Conservation (phyloP, 2,888 invertebrate species). For the Troides oblongomaculatus region DNA sequence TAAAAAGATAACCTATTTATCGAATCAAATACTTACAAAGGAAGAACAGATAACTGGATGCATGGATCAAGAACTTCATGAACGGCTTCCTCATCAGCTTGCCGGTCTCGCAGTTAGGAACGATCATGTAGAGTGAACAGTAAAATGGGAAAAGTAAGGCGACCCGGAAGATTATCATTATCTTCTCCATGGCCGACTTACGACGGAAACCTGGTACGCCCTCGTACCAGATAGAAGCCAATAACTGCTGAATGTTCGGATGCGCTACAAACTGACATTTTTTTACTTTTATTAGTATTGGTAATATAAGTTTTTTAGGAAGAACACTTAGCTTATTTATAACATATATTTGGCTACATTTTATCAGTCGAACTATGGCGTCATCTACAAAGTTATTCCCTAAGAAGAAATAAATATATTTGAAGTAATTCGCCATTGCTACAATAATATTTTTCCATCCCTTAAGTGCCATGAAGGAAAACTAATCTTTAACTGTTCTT, state of each 20-base stretch:
- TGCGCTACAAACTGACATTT: constrained; percentile 91
- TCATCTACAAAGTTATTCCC: too few relatives aligned
- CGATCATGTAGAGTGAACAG: constrained; percentile 90
- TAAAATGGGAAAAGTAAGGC: constrained; percentile 93
- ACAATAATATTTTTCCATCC: too few relatives aligned
- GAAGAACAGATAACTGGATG: constrained; percentile 96
- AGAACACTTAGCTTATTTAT: too few relatives aligned
- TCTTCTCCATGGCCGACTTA: constrained; percentile 86
- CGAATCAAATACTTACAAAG: constrained; percentile 84
- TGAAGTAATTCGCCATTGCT: too few relatives aligned
- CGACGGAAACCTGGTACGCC: constrained; percentile 96
- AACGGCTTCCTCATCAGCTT: constrained; percentile 95
- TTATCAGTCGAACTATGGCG: too few relatives aligned
- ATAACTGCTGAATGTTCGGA: constrained; percentile 94
- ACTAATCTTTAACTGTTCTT: too few relatives aligned
- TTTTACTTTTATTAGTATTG: not conserved
- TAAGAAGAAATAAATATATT: too few relatives aligned
- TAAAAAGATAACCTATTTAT: not conserved
- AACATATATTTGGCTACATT: too few relatives aligned
- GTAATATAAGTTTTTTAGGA: too few relatives aligned
- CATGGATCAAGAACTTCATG: constrained; percentile 97
- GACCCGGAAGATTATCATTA: constrained; percentile 86
- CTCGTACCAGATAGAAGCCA: constrained; percentile 96
- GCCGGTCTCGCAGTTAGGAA: constrained; percentile 89
- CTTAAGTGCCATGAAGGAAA: too few relatives aligned